Evolutionary conservation across 1,140 invertebrate genomes (phyloP), one percentile per base, ranked within the genome.

Genomic region (Notospermus geniculatus): DNA sequence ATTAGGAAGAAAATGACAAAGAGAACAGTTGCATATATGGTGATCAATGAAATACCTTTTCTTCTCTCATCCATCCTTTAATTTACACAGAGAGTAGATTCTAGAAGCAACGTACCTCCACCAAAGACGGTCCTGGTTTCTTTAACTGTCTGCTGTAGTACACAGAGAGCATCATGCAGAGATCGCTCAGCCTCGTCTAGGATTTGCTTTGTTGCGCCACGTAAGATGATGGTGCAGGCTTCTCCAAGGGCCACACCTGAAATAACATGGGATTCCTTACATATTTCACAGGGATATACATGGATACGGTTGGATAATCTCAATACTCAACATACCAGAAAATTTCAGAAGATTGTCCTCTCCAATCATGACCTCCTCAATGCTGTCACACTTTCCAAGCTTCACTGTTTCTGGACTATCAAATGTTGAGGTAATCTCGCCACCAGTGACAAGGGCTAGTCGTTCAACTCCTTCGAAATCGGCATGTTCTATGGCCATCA

Each of bases 401-500:
- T 95, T 96, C 0, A 97, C 93, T 59, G 88, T 80, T 19, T 93
- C 89, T 1, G 97, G 96, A 66, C 89, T 86, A 77, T 98, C 96
- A 81, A 99, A 99, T 15, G 97, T 99, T 50, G 97, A 99, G 4
- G 93, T 92, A 74, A 99, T 99, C 84, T 99, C 97, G 60, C 94
- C 96, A 83, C 85, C 96, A 70, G 95, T 97, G 1, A 99, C 97
- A 5, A 99, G 86, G 41, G 95, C 95, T 22, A 99, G 83, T 66
- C 96, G 86, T 80, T 99, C 97, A 75, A 99, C 97, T 52, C 97
- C 97, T 83, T 99, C 96, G 81, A 99, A 99, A 80, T 99, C 97
- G 11, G 97, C 97, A 83, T 99, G 97, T 78, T 99, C 97, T 77
- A 99, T 99, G 0, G 97, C 95, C 97, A 99, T 99, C 0, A 99